These are phyloP conservation scores for Noctua fimbriata DNA, from an alignment of 2,888 invertebrate species.

Conservation along the genomic window DNA sequence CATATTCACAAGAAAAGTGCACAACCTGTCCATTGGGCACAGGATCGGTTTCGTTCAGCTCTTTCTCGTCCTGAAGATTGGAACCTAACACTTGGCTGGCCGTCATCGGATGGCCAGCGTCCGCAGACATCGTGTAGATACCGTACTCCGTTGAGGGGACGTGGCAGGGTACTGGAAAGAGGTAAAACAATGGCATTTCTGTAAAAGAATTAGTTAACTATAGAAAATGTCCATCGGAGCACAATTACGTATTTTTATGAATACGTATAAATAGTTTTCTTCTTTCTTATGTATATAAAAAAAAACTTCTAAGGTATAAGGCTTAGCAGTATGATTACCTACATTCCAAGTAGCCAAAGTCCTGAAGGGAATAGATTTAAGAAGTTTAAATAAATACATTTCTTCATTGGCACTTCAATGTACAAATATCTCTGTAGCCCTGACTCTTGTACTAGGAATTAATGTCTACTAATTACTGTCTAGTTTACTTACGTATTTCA, in stretches of 20 bases:
- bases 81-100: slow-evolving; percentile 74
- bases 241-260: too few species aligned
- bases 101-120: slow-evolving; percentile 74
- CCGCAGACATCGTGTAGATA: slow-evolving; percentile 90
- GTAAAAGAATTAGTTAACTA: background rate
- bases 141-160: slow-evolving; percentile 93
- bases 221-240: background rate
- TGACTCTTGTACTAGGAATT: background rate
- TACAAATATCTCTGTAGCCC: background rate
- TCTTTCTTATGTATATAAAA: background rate
- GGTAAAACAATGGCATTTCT: background rate
- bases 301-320: too few species aligned
- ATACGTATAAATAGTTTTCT: background rate
- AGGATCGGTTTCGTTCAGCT: slow-evolving; percentile 90
- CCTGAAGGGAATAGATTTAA: background rate
- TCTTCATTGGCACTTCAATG: background rate
- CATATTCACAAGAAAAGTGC: slow-evolving; percentile 94
- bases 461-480: background rate
- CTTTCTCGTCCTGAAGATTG: slow-evolving; percentile 86
- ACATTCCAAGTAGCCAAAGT: background rate
- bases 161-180: slow-evolving; percentile 91
- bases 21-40: slow-evolving; percentile 93
- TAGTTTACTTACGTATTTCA: slow-evolving; percentile 92
- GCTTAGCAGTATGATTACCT: background rate
- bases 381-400: background rate